Evolutionary conservation across 2,888 invertebrate genomes (phyloP), one percentile per base, ranked within the genome.

Genomic region (Autographa pulchrina): DNA sequence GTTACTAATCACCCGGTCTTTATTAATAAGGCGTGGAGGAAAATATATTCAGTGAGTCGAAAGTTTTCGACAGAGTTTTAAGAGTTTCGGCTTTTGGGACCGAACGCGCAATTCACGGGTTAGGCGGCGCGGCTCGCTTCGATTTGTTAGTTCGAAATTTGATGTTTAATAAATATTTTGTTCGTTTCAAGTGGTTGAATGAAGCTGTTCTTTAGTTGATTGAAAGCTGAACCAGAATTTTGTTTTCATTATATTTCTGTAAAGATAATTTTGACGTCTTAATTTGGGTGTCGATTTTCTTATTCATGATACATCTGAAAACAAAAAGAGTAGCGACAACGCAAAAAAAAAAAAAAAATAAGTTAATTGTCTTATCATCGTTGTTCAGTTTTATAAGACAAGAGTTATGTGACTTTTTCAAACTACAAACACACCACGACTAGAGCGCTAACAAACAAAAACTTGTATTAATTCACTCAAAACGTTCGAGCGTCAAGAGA

Each of bases 1-100:
- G 93, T 94, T 93, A 92, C 93, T 94, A 94, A 94, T 95, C 93
- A 94, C 93, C 88, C 86, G 82, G 86, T 90, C 90, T 89, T 91
- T 93, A 93, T 93, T 93, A 94, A 93, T 93, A 92, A 92, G 92
- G 87, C 89, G 85, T 75, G 75, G 84, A 80, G 79, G 84, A 84
- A 87, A 86, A 86, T 87, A 85, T 86, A 87, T 85, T 87, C 84
- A 78, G 84, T 81, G 79, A 78, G 83, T 81, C 78, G 72, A 82
- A 87, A 86, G 81, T 87, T 86, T 81, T 78, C 71, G 78, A 72
- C 78, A 58, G 80, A 84, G 80, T 87, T 87, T 85, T 87, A 85
- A 85, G 82, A 86, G 87, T 83, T 85, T 76, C 64, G 82, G 74
- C 75, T 80, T 77, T 78, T 77, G 77, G 80, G 79, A 74, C 76